Evolutionary conservation across 2,797 vertebrate genomes (phyloP), one percentile per base, ranked within the genome.

Genomic region (Onychomys leucogaster): DNA sequence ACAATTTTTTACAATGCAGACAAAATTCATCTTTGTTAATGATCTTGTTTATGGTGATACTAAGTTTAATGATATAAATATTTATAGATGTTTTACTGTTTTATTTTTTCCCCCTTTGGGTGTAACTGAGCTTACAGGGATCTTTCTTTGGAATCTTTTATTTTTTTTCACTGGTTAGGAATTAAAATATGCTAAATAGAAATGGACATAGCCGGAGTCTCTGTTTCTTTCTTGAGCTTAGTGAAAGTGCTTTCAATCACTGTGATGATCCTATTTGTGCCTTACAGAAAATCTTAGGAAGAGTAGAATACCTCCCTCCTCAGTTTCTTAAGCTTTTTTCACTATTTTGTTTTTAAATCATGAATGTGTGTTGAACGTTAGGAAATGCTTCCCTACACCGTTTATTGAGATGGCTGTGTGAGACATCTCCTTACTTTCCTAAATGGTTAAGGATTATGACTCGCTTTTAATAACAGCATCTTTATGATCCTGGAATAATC

Each of bases 81-180:
- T 59, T 37, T 73, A 49, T 73, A 78, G 46, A 55, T n/a, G 86
- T 80, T 90, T 65, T 9, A 5, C 16, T 41, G 0, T 27, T 71
- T 65, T 19, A 8, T 27, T 43, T 17, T 37, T 57, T 67, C 57
- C n/a, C n/a, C n/a, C 67, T 14, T 93, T n/a, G 89, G 52, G 55
- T 32, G 69, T 77, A 93, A 81, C 37, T 41, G 57, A 37, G 43
- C n/a, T 96, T 87, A 43, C 9, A 90, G 69, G 19, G 84, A 69
- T 94, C 7, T 92, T 96, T 65, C 57, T 88, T 92, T 92, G 27
- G 34, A 73, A 82, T 85, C 25, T 81, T 92, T 95, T 49, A 77
- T 71, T 55, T 91, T 91, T 93, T 71, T 81, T 3, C 29, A 69
- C 23, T 80, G 55, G 14, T 13, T 71, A 84, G n/a, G n/a, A 91